A percentile compares a stretch with the other conserved stretches of the same genome.
Evolutionary conservation across 2,888 invertebrate genomes (phyloP).

Genomic region (Quadriops clusia): DNA sequence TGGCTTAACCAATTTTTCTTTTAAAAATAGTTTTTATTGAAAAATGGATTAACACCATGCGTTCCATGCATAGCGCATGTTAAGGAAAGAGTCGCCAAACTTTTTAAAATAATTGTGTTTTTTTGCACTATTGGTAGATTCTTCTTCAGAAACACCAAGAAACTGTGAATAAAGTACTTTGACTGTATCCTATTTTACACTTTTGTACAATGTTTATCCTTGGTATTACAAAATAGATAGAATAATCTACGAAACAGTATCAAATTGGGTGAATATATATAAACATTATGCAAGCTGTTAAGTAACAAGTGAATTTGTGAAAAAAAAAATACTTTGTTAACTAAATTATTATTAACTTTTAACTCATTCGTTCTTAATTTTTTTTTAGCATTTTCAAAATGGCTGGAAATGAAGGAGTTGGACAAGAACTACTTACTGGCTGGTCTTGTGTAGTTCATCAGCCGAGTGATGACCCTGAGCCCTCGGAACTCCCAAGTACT

Average conservation of each 20-base stretch:
- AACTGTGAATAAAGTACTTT: too few species aligned
- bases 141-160: too few species aligned
- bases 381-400: constrained; percentile 21
- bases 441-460: constrained; percentile 47
- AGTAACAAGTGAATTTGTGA: background rate
- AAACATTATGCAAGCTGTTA: too few species aligned
- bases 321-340: too few species aligned
- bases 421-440: constrained; percentile 35
- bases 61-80: too few species aligned
- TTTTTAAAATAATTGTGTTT: too few species aligned
- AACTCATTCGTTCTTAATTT: background rate
- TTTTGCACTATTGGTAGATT: too few species aligned
- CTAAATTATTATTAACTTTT: constrained; percentile 3
- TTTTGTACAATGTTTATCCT: background rate
- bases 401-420: constrained; percentile 35
- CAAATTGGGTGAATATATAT: constrained; percentile 3
- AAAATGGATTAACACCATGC: too few species aligned
- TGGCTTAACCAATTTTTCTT: too few species aligned
- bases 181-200: too few species aligned
- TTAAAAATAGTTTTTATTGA: too few species aligned
- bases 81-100: too few species aligned
- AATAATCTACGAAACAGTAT: constrained; percentile 1
- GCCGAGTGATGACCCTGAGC: constrained; percentile 49
- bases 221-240: background rate
- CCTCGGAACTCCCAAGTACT: constrained; percentile 50